Evolutionary conservation across 2,797 vertebrate genomes (phyloP).

Genomic region (Coilia nasus): DNA sequence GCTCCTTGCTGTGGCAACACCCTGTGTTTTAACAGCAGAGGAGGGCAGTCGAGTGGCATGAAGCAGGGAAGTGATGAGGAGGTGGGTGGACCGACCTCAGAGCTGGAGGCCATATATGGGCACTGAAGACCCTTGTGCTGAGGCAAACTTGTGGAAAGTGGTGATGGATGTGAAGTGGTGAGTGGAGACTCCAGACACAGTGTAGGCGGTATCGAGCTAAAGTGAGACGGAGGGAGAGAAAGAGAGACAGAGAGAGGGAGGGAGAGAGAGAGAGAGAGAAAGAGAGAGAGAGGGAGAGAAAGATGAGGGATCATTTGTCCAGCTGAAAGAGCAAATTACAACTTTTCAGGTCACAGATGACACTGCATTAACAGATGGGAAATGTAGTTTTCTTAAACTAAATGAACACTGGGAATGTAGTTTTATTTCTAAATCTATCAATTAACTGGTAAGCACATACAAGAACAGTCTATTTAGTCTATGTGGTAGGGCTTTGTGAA

Average conservation of each 20-base stretch:
- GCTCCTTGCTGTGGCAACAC: neutral
- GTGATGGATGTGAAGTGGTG: neutral
- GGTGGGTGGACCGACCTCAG: neutral
- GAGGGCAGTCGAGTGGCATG: neutral
- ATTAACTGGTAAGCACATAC: neutral
- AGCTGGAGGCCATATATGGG: neutral
- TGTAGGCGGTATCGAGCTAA: too few species aligned
- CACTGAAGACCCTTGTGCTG: neutral
- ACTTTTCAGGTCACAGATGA: too few species aligned
- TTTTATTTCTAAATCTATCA: too few species aligned
- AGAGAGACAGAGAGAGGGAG: too few species aligned
- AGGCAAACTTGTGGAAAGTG: neutral
- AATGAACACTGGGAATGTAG: neutral
- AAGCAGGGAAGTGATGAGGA: neutral
- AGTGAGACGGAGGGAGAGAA: too few species aligned
- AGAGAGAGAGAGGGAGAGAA: too few species aligned
- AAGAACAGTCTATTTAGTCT: neutral
- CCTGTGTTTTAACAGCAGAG: neutral
- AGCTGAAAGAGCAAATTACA: too few species aligned
- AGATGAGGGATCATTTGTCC: neutral
- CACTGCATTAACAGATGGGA: too few species aligned
- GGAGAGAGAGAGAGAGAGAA: neutral
- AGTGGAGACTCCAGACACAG: neutral
- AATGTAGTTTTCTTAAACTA: neutral
- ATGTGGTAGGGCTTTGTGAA: too few species aligned